Base-by-base conservation (phyloP, 2,113 vertebrate genomes). In the Cryptotis parvus region DNA sequence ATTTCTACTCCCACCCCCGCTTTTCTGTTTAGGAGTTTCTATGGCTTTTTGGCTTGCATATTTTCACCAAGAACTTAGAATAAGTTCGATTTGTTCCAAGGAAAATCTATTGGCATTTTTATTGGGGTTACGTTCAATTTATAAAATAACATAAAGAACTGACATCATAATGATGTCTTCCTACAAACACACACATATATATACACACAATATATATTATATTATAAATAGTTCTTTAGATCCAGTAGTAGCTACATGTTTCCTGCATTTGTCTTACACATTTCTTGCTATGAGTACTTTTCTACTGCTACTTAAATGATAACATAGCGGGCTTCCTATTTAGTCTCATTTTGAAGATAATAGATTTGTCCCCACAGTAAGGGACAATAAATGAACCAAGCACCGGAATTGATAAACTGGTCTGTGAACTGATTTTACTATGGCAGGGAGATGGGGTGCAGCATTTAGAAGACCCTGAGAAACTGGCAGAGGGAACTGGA, bases 311-410 rank as follows among this genome's bases (percentile, higher is more conserved):
- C 3, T 92, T 3, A 87, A 83, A 90, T 83, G 86, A 87, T 39
- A 35, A 39, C 78, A 41, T 75, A 69, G 37, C 72, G 69, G 20
- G 29, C 70, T 89, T 87, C 63, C 58, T 88, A 55, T 35, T 9
- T 49, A 49, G 55, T 91, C n/a, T 78, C 26, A 87, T 75, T 87
- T 90, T 83, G 45, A 70, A 84, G 68, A 94, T 55, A 87, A 74
- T 31, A 83, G 39, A 75, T 39, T 65, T 68, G 29, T 74, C 20
- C 10, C 45, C 45, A 49, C 9, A 49, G 45, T 49, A 49, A 49
- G 45, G 45, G 45, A 49, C 14, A 49, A 49, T 49, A 49, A 49
- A 49, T 49, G 45, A 10, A 14, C 9, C 45, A 49, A 49, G 45
- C 45, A 49, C 10, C 45, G 14, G 45, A 49, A 49, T 49, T 14